A percentile compares a stretch with the other conserved stretches of the same genome.
phyloP scores from a whole-genome alignment of 2,888 invertebrate species.

The Tipula helvola region DNA sequence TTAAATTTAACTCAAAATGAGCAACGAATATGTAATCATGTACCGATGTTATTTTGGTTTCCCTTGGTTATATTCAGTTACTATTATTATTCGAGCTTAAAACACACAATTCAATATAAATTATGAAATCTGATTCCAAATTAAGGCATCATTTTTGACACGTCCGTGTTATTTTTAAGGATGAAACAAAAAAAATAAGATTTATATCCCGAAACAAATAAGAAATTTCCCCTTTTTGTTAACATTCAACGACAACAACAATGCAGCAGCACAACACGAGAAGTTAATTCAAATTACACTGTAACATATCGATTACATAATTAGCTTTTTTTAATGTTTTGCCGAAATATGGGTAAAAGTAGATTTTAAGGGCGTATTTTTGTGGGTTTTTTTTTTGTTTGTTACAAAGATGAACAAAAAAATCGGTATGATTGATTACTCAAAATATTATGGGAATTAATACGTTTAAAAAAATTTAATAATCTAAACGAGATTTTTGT shows the following conservation, averaged over 20 bases:
- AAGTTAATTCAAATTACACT: constrained; percentile 8
- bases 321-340: constrained; percentile 10
- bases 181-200: not conserved
- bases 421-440: not conserved
- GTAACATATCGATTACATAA: constrained; percentile 14
- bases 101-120: not conserved
- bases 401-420: not conserved
- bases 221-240: not conserved
- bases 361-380: not conserved
- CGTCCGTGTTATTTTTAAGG: constrained; percentile 11
- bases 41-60: not conserved
- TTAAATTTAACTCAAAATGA: not conserved
- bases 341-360: not conserved
- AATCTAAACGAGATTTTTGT: not conserved
- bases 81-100: not conserved
- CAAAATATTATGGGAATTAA: not conserved
- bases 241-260: not conserved
- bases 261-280: not conserved
- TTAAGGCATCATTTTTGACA: constrained; percentile 16
- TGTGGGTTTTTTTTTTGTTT: not conserved
- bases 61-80: not conserved
- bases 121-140: constrained; percentile 15
- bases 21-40: not conserved
- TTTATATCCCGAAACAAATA: constrained; percentile 8
- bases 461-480: not conserved